Evolutionary conservation across 2,888 invertebrate genomes (phyloP).

Genomic region (Tryphoninae sp.): DNA sequence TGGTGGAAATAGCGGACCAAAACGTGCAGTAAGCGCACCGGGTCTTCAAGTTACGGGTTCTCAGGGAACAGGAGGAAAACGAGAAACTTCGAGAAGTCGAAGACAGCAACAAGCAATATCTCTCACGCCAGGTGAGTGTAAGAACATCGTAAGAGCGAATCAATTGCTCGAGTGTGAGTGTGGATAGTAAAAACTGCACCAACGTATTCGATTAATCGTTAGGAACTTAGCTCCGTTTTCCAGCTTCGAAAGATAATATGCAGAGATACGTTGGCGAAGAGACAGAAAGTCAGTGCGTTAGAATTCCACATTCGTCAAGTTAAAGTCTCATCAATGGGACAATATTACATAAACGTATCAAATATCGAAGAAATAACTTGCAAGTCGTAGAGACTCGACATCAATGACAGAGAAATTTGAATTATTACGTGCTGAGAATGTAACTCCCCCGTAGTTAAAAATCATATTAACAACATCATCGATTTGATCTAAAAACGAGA

Average conservation of each 20-base stretch:
- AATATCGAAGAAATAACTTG: not conserved
- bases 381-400: not conserved
- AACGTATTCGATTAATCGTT: not conserved
- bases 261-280: not conserved
- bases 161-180: not conserved
- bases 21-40: conserved; percentile 89
- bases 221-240: too few relatives aligned
- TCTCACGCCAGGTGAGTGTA: conserved; percentile 79
- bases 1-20: conserved; percentile 82
- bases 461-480: not conserved
- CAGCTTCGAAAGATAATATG: too few relatives aligned
- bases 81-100: conserved; percentile 84
- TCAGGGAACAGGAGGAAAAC: conserved; percentile 72
- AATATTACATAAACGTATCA: not conserved
- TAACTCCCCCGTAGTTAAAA: not conserved
- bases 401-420: not conserved
- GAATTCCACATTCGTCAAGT: not conserved
- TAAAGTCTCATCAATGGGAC: not conserved
- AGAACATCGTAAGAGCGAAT: not conserved
- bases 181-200: not conserved
- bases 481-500: not conserved
- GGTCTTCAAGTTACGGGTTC: conserved; percentile 86
- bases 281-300: not conserved
- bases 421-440: too few relatives aligned
- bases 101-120: conserved; percentile 82